Evolutionary conservation across 2,113 vertebrate genomes (phyloP).

Genomic region (Oriolus oriolus): DNA sequence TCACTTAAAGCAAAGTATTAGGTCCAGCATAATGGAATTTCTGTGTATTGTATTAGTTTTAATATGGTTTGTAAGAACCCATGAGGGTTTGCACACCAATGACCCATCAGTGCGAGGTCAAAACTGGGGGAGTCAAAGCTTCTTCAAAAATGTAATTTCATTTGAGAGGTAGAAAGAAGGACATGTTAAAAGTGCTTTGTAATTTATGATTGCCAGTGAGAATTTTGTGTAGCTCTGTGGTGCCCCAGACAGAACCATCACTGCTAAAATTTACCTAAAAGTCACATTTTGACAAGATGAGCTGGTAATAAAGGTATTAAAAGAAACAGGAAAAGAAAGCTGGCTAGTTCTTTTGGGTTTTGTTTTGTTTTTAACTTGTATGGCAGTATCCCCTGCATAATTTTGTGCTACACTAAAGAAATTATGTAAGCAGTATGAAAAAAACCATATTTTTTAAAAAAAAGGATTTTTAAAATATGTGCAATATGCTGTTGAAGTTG

Average conservation of each 20-base stretch:
- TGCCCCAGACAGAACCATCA: background rate
- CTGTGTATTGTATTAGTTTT: background rate
- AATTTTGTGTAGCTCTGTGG: background rate
- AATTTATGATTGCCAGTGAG: background rate
- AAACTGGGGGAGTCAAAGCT: background rate
- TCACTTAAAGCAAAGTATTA: background rate
- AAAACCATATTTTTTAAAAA: background rate
- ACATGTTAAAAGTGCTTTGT: background rate
- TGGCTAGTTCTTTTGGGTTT: background rate
- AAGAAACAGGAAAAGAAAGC: background rate
- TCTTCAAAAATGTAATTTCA: background rate
- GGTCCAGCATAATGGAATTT: background rate
- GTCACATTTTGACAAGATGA: background rate
- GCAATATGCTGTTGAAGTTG: background rate
- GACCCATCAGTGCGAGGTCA: background rate
- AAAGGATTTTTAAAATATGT: background rate
- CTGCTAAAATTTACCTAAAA: background rate
- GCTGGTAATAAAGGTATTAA: background rate
- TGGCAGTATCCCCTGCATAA: background rate
- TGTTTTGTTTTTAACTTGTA: background rate
- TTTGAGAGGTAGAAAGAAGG: background rate
- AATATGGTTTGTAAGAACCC: background rate
- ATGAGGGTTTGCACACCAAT: background rate
- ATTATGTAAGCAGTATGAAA: background rate
- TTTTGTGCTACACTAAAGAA: background rate